Conservation (phyloP, 2,888 invertebrate genomes). For the Ditula angustiorana region DNA sequence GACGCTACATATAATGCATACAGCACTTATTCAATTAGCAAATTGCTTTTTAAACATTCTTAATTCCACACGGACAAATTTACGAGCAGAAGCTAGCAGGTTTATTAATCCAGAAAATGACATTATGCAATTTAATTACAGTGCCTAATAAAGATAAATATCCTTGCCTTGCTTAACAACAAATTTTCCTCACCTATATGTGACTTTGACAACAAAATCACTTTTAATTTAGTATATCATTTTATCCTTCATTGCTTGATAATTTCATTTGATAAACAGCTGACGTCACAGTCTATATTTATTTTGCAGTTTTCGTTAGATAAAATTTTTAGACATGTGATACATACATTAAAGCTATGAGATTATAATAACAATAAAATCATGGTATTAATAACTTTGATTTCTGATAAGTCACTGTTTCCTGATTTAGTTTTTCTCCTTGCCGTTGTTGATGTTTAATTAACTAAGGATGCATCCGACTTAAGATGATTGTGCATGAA, state of each 20-base stretch:
- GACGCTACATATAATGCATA: no score
- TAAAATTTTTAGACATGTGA: neutral
- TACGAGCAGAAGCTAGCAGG: no score
- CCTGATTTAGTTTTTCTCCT: no score
- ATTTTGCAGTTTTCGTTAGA: slow-evolving; percentile 19
- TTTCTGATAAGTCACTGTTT: neutral
- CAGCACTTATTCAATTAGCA: no score
- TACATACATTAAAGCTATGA: neutral
- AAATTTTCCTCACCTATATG: neutral
- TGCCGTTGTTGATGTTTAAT: no score
- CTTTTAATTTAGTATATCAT: slow-evolving; percentile 1
- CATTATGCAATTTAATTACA: no score
- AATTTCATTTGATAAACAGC: slow-evolving; percentile 7
- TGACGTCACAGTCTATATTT: slow-evolving; percentile 34
- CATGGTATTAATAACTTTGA: neutral
- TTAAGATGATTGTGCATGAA: no score
- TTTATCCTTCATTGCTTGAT: slow-evolving; percentile 12
- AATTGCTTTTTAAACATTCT: no score
- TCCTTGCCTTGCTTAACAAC: neutral
- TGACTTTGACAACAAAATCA: neutral
- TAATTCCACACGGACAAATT: no score
- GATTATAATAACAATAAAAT: neutral
- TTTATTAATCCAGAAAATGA: no score
- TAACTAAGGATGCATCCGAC: no score
- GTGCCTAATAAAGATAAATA: neutral